Percentiles rank a stretch among this genome's conserved stretches.
These are phyloP conservation scores for Nomada flava DNA, from an alignment of 2,888 invertebrate species.

Conservation along the genomic window DNA sequence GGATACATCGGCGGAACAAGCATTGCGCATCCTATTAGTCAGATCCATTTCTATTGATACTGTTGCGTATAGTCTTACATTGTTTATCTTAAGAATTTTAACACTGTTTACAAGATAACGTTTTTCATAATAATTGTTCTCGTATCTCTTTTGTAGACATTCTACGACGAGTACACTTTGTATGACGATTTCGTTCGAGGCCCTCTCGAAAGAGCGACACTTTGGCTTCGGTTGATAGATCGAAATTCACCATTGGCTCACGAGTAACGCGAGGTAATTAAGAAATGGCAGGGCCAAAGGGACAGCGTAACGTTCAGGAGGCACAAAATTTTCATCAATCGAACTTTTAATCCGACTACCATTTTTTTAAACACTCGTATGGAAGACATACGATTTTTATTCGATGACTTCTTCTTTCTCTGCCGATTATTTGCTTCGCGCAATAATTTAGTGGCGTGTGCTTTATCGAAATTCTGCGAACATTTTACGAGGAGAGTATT, in stretches of 20 bases:
- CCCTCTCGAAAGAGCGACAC: background rate
- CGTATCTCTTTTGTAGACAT: slow-evolving; percentile 35
- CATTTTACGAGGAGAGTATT: background rate
- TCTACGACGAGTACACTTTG: slow-evolving; percentile 25
- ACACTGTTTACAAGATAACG: slow-evolving; percentile 51
- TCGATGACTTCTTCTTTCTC: background rate
- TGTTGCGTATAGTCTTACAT: slow-evolving; percentile 53
- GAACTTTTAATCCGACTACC: background rate
- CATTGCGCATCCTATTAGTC: slow-evolving; percentile 34
- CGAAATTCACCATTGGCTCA: background rate
- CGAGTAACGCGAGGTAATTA: background rate
- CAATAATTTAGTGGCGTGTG: background rate
- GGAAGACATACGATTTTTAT: background rate
- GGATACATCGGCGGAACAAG: slow-evolving; percentile 1
- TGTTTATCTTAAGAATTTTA: slow-evolving; percentile 60
- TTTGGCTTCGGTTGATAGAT: slow-evolving; percentile 13
- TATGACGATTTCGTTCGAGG: slow-evolving; percentile 30
- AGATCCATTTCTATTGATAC: slow-evolving; percentile 52
- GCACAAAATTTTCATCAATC: slow-evolving; percentile 2
- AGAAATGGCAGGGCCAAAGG: slow-evolving; percentile 6
- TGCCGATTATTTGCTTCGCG: slow-evolving; percentile 19
- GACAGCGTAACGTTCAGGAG: background rate
- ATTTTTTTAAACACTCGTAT: background rate
- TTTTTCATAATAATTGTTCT: slow-evolving; percentile 36
- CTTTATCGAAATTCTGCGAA: background rate